Percentiles rank a stretch among this genome's conserved stretches.
Evolutionary conservation across 2,888 invertebrate genomes (phyloP).

Genomic region (Clanis bilineata): DNA sequence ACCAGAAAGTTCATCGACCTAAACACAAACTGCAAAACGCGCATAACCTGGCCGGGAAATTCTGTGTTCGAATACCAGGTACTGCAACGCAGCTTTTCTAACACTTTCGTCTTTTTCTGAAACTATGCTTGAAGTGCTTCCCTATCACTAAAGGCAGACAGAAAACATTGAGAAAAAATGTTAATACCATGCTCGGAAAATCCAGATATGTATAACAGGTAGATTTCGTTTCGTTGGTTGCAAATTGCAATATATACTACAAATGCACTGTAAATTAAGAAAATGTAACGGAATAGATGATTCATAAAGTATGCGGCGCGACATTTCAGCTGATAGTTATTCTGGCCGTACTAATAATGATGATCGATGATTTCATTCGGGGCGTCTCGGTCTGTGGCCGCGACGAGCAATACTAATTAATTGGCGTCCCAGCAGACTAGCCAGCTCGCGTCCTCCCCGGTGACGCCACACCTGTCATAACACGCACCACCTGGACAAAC

Average conservation of each 20-base stretch:
- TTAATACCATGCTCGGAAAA: no score
- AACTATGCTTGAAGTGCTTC: no score
- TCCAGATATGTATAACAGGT: no score
- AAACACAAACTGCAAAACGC: no score
- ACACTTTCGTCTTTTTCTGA: no score
- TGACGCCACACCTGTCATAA: constrained; percentile 52
- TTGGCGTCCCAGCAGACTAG: constrained; percentile 45
- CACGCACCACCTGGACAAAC: constrained; percentile 14
- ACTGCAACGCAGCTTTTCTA: no score
- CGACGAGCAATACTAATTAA: constrained; percentile 51
- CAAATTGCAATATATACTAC: neutral
- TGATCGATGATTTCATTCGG: constrained; percentile 50
- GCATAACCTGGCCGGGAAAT: no score
- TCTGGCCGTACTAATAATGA: constrained; percentile 45
- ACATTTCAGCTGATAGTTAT: constrained; percentile 21
- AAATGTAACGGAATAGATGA: neutral
- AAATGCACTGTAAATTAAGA: neutral
- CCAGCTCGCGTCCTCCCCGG: constrained; percentile 38
- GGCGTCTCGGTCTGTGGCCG: constrained; percentile 38
- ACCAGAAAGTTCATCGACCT: no score
- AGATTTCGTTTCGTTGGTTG: neutral
- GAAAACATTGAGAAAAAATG: no score
- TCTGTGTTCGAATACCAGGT: no score
- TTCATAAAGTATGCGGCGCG: neutral
- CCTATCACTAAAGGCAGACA: no score